Evolutionary conservation across 2,888 invertebrate species (phyloP), one percentile per base, ranked within the genome.

Genomic region (Euphydryas editha): DNA sequence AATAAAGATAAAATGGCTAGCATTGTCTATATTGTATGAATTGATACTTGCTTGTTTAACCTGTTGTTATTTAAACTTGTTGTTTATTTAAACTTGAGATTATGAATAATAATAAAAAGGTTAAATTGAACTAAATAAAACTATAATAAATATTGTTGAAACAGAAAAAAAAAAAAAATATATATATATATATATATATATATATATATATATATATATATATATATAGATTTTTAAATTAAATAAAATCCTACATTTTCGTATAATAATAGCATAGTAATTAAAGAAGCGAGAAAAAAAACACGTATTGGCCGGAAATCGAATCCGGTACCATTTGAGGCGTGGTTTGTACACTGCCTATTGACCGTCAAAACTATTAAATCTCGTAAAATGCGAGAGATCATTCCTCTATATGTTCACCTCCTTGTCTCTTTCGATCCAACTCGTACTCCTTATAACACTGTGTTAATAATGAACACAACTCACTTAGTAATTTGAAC

Each of bases 281-380:
- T 30, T 54, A 36, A 17, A 36, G 3, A 10, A 54, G 30, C 10
- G 3, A 54, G 18, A 24, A 24, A 30, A 36, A 15, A 30, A 11
- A 54, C 30, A 54, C 17, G 10, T 10, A 24, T 65, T 15, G 59
- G 47, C 67, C 62, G 62, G 67, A 67, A 67, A 63, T 63, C 67
- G 62, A 67, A 63, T 59, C 62, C 49, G 42, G 44, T 56, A 67
- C 55, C 55, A 30, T 39, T 39, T 57, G 58, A 59, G 67, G 67
- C 67, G 62, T 62, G 67, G 67, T 62, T 47, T 63, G 59, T 44
- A 62, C 59, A 59, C 58, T 59, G 59, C 62, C 58, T 62, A 57
- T 57, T 59, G 67, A 62, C 62, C 55, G 47, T 62, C 66, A 58
- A 42, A 56, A 57, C 46, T 56, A 54, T 51, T 51, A 51, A 51